These are phyloP conservation scores for Cyaniris semiargus DNA, from an alignment of 2,888 invertebrate genomes.

Conservation along the genomic window DNA sequence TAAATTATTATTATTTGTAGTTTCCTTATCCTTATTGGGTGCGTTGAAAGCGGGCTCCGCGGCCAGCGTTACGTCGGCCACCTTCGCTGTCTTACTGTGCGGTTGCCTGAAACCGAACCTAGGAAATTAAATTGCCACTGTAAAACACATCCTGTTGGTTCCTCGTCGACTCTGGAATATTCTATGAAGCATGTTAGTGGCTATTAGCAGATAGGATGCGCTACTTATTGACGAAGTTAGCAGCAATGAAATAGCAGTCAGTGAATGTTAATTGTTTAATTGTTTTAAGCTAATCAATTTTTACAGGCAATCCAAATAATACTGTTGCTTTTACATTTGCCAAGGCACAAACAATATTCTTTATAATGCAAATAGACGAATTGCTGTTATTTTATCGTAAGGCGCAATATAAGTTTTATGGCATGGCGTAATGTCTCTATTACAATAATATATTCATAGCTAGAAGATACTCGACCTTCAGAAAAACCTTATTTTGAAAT, in stretches of 20 bases:
- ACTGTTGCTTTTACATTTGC: background rate
- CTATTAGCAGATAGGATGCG: background rate
- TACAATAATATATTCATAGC: background rate
- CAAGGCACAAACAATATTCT: background rate
- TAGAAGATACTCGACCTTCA: background rate
- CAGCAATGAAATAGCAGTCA: background rate
- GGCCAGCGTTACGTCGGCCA: constrained; percentile 81
- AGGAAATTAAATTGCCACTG: constrained; percentile 47
- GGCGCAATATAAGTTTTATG: background rate
- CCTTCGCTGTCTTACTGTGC: constrained; percentile 84
- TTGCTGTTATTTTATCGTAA: background rate
- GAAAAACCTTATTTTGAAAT: background rate
- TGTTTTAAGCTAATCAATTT: background rate
- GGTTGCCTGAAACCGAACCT: constrained; percentile 88
- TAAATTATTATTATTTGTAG: constrained; percentile 77
- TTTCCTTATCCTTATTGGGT: constrained; percentile 71
- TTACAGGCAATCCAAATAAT: background rate
- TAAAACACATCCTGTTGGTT: constrained; percentile 33
- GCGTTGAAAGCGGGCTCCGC: constrained; percentile 69
- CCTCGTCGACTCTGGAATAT: background rate
- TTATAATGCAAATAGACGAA: background rate
- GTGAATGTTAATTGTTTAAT: background rate
- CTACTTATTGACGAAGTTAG: background rate
- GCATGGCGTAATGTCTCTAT: background rate
- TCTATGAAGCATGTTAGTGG: constrained; percentile 6